Percentiles rank a stretch among this genome's conserved stretches.
Evolutionary conservation across 2,113 vertebrate genomes (phyloP).

Genomic region (Chaetura pelagica): DNA sequence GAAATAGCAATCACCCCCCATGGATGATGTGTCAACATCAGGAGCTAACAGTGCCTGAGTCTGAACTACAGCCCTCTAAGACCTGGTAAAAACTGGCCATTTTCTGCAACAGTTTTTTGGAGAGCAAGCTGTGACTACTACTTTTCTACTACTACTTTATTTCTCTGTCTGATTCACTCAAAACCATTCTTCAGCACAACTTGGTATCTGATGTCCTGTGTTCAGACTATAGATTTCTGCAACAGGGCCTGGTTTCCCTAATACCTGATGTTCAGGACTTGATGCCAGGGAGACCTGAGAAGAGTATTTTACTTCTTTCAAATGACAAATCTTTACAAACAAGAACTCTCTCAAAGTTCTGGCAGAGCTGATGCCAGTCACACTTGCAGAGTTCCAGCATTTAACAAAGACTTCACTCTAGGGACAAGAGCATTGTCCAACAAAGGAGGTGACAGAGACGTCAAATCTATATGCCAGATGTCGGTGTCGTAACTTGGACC

Average conservation of each 20-base stretch:
- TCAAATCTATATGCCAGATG: constrained; percentile 70
- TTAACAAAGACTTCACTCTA: constrained; percentile 52
- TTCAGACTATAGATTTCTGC: neutral
- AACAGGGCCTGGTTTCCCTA: neutral
- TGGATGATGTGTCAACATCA: neutral
- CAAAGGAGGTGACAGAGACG: constrained; percentile 26
- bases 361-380: constrained; percentile 17
- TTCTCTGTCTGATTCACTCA: neutral
- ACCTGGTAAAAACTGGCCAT: neutral
- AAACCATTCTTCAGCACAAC: neutral
- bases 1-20: neutral
- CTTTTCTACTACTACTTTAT: neutral
- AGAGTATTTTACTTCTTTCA: neutral
- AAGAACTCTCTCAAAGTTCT: neutral
- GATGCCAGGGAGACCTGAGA: neutral
- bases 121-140: neutral
- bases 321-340: neutral
- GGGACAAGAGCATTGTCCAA: constrained; percentile 53
- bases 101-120: neutral
- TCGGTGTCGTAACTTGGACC: neutral
- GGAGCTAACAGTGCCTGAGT: neutral
- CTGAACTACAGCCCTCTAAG: neutral
- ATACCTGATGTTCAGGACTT: neutral
- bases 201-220: neutral
- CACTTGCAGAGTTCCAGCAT: neutral